These are phyloP conservation scores for Conus betulinus DNA, from an alignment of 1,140 invertebrate genomes.

Conservation along the genomic window DNA sequence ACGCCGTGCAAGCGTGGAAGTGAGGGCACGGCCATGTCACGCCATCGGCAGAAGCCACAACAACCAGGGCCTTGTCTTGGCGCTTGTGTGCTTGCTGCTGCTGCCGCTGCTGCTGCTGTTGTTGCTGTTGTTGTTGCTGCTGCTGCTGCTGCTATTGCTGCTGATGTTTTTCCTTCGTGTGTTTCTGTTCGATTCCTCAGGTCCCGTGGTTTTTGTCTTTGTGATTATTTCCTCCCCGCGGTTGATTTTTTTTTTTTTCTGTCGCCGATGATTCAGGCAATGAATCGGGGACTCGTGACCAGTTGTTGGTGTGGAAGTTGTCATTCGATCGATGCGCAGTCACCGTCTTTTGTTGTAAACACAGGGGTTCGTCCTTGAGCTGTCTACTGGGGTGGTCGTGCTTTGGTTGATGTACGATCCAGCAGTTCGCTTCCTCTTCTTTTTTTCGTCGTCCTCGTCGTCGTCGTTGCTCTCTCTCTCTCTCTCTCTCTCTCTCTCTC, in stretches of 20 bases:
- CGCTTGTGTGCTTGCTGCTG: not conserved
- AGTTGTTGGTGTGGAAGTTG: not conserved
- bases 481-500: not conserved
- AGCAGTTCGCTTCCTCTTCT: too few species aligned
- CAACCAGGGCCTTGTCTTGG: not conserved
- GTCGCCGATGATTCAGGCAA: too few species aligned
- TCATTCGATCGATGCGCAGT: not conserved
- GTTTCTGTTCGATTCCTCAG: not conserved
- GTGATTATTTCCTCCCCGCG: not conserved
- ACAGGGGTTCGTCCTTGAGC: not conserved
- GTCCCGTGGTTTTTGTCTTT: not conserved
- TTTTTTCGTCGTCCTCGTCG: too few species aligned
- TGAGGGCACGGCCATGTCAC: conserved; percentile 4
- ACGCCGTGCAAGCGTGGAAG: not conserved
- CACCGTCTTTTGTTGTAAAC: conserved; percentile 3
- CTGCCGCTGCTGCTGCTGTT: not conserved
- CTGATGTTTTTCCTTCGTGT: too few species aligned
- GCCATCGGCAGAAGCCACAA: not conserved
- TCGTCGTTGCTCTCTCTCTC: not conserved
- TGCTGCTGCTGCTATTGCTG: not conserved
- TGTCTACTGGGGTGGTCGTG: not conserved
- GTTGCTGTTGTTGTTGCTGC: not conserved
- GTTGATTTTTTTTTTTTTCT: not conserved
- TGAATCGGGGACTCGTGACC: too few species aligned
- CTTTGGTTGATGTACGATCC: not conserved